Evolutionary conservation across 2,113 vertebrate genomes (phyloP), one percentile per base, ranked within the genome.

Genomic region (Tragelaphus scriptus): DNA sequence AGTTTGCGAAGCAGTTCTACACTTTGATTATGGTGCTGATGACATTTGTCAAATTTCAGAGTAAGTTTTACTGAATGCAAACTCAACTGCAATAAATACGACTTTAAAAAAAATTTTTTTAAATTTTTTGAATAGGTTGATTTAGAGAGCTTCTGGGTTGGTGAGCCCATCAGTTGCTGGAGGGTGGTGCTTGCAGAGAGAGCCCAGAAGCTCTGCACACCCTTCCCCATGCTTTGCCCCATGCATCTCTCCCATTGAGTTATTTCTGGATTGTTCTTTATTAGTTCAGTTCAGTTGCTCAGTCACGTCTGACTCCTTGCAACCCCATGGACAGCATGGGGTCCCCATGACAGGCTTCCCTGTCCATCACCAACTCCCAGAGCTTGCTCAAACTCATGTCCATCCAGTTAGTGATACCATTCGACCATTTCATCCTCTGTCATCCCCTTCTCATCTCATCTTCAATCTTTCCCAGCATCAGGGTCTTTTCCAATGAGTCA

Each of bases 221-320:
- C n/a, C 9, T 59, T 6, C 44, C 10, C 32, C 8, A 12, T 28
- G 26, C 53, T 63, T 28, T 30, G 55, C 36, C 23, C 82, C 13
- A 12, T 3, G 14, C 10, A 2, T 25, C 61, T 44, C 63, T 51
- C 58, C 82, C 53, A 58, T 28, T 75, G 47, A 4, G 16, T n/a
- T 12, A 25, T 44, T 63, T 61, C 56, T 61, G 81, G n/a, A 15
- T 55, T n/a, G 40, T 53, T 6, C 88, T 61, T 71, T 71, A 71
- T 71, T 36, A 71, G 68, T 40, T 71, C 65, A 71, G 17, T 21
- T 71, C n/a, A 71, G 68, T 71, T 1, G 2, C 68, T 71, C n/a
- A 40, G n/a, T 40, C n/a, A 71, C 0, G 1, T 71, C 68, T 2
- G 0, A 12, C 68, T 71, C 68, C 36, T 71, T 36, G n/a, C 0